A percentile compares a stretch with the other conserved stretches of the same genome.
phyloP scores from a whole-genome alignment of 2,797 vertebrate species.

The Masticophis lateralis region DNA sequence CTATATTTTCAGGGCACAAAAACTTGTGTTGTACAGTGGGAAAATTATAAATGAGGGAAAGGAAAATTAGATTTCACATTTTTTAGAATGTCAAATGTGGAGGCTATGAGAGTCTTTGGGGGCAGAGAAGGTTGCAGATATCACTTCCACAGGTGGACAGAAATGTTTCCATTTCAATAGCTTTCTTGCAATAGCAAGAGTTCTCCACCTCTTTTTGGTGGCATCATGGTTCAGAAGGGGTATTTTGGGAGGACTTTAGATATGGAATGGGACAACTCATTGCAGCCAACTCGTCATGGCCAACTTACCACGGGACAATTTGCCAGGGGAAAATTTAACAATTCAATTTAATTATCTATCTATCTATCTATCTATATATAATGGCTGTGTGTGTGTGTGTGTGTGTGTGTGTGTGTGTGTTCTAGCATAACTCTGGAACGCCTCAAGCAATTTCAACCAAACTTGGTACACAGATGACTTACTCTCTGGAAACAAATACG shows the following conservation, averaged over 20 bases:
- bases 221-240: background rate
- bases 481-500: no score
- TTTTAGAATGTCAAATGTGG: background rate
- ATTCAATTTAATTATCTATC: no score
- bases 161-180: background rate
- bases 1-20: background rate
- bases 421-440: no score
- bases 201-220: background rate
- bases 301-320: no score
- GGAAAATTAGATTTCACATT: background rate
- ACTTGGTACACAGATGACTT: no score
- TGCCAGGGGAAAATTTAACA: no score
- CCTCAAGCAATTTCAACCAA: no score
- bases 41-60: background rate
- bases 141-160: background rate
- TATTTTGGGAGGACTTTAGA: background rate
- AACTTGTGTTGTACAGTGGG: background rate
- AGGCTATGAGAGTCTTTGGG: background rate
- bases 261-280: no score
- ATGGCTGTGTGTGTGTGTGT: no score
- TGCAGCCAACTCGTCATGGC: no score
- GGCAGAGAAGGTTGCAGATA: background rate
- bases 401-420: no score
- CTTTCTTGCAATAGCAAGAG: background rate
- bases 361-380: no score